These are phyloP conservation scores for Leptestheria dahalacensis DNA, from an alignment of 1,140 invertebrate species.

Conservation along the genomic window DNA sequence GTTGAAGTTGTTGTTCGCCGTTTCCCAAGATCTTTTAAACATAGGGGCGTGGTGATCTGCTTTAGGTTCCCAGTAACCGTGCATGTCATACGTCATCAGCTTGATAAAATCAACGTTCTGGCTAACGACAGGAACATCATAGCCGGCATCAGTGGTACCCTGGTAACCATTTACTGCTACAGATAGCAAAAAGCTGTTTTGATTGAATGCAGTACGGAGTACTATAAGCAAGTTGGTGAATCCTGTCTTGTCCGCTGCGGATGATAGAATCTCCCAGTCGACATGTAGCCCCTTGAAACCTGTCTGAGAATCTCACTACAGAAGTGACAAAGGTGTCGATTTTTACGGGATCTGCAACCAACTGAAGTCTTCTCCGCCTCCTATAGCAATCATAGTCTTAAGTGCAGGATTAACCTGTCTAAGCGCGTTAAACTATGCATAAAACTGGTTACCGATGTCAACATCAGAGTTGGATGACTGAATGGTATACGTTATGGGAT, in stretches of 20 bases:
- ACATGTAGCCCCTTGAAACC: constrained; percentile 45
- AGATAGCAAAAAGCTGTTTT: constrained; percentile 6
- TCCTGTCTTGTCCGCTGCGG: constrained; percentile 3
- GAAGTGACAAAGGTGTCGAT: constrained; percentile 37
- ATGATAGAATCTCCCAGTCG: constrained; percentile 39
- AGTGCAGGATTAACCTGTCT: constrained; percentile 43
- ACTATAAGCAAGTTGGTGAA: constrained; percentile 6
- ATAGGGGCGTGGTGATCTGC: constrained; percentile 35
- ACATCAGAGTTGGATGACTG: constrained; percentile 9
- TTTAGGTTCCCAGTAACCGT: constrained; percentile 29
- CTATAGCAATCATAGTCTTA: constrained; percentile 52
- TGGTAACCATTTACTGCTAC: constrained; percentile 5
- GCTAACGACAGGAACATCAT: constrained; percentile 1
- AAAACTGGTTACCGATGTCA: constrained; percentile 21
- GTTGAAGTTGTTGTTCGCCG: constrained; percentile 2
- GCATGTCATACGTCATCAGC: constrained; percentile 33
- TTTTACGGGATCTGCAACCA: neutral
- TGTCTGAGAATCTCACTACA: constrained; percentile 34
- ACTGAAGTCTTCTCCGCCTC: constrained; percentile 59
- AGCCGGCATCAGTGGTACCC: constrained; percentile 1
- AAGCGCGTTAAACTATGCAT: constrained; percentile 28
- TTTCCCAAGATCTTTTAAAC: constrained; percentile 11
- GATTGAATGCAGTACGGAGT: constrained; percentile 8
- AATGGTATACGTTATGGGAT: constrained; percentile 19
- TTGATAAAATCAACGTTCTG: constrained; percentile 23